Conservation (phyloP, 2,888 invertebrate species). For the Dynastes maya region DNA sequence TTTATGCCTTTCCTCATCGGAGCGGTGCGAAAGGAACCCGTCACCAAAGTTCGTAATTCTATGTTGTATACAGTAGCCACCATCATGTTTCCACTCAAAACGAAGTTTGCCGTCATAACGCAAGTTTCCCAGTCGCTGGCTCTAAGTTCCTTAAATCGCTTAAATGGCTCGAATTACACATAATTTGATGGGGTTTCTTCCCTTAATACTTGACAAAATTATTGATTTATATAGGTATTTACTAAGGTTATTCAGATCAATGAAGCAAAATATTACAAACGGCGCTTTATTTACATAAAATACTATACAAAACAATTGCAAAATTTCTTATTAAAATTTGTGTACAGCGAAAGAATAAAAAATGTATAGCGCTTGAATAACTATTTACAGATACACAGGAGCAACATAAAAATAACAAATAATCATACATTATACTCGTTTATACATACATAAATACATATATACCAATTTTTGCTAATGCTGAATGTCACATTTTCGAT, state of each 20-base stretch:
- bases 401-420: constrained; percentile 24
- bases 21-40: too few relatives aligned
- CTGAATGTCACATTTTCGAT: background rate
- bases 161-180: too few relatives aligned
- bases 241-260: background rate
- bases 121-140: too few relatives aligned
- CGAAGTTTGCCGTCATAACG: too few relatives aligned
- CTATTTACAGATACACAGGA: constrained; percentile 21
- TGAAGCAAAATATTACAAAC: constrained; percentile 30
- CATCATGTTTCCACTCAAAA: too few relatives aligned
- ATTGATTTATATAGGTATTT: background rate
- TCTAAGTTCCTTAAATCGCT: too few relatives aligned
- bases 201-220: too few relatives aligned
- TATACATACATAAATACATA: constrained; percentile 26
- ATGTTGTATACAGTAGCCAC: too few relatives aligned
- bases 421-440: constrained; percentile 2
- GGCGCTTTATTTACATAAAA: constrained; percentile 48
- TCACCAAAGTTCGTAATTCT: too few relatives aligned
- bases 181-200: too few relatives aligned
- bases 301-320: constrained; percentile 49
- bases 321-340: constrained; percentile 23
- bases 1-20: too few relatives aligned
- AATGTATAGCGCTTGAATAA: constrained; percentile 19
- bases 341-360: constrained; percentile 30
- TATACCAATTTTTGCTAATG: constrained; percentile 2